Evolutionary conservation across 2,797 vertebrate species (phyloP).

Genomic region (Acanthurus leucopareius): DNA sequence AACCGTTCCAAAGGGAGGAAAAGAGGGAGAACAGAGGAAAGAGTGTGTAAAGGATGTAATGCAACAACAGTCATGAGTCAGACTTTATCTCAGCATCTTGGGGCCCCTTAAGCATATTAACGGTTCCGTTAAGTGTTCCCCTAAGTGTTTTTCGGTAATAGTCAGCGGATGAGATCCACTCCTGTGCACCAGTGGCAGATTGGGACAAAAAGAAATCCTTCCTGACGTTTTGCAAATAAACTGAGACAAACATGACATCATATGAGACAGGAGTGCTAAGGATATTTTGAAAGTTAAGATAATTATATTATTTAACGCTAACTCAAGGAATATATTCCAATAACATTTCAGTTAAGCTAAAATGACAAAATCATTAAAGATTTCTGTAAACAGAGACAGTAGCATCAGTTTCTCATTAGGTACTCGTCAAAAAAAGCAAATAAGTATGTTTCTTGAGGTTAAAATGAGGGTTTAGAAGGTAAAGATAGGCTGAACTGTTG

Average conservation of each 20-base stretch:
- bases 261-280: background rate
- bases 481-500: background rate
- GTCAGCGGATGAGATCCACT: conserved; percentile 26
- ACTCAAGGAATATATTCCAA: no score
- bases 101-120: conserved; percentile 45
- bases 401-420: background rate
- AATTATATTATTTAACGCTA: background rate
- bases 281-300: background rate
- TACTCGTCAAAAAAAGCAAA: background rate
- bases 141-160: conserved; percentile 42
- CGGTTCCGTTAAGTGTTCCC: conserved; percentile 40
- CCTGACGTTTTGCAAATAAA: conserved; percentile 31
- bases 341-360: background rate
- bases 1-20: background rate
- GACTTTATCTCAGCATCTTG: conserved; percentile 27
- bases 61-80: conserved; percentile 38
- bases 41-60: background rate
- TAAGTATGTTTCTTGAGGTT: background rate
- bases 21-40: background rate
- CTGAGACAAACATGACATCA: conserved; percentile 7
- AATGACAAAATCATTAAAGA: background rate
- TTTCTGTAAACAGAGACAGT: background rate
- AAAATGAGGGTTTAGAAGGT: no score
- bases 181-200: conserved; percentile 27
- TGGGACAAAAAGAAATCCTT: conserved; percentile 36